Evolutionary conservation across 2,113 vertebrate genomes (phyloP).

Genomic region (Dendrocopos noguchii): DNA sequence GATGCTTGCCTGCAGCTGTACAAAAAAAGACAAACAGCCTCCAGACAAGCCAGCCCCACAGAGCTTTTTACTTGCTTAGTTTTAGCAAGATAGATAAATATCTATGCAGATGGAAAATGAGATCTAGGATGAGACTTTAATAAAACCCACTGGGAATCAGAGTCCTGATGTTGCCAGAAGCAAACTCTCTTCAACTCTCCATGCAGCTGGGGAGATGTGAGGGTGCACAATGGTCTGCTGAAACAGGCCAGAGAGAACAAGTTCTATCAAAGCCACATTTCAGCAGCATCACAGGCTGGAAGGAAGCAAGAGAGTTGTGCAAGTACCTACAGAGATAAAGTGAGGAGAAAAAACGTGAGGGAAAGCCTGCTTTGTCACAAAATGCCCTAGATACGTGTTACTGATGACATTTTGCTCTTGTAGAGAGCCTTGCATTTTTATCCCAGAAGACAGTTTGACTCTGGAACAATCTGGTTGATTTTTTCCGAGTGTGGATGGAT

Average conservation of each 20-base stretch:
- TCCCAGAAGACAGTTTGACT: neutral
- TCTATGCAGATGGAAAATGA: neutral
- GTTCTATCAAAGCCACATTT: neutral
- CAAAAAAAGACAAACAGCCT: constrained; percentile 65
- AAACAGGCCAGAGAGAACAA: neutral
- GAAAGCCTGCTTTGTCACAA: neutral
- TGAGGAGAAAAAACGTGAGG: neutral
- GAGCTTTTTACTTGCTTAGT: constrained; percentile 33
- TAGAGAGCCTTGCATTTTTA: accelerated
- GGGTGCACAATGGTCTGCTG: neutral
- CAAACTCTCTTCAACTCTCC: neutral
- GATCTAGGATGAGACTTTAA: constrained; percentile 6
- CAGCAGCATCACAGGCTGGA: accelerated
- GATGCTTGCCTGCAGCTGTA: constrained; percentile 38
- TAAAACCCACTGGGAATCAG: neutral
- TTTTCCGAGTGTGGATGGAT: neutral
- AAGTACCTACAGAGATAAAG: neutral
- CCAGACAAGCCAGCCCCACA: constrained; percentile 39
- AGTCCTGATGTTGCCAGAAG: neutral
- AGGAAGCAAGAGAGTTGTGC: neutral
- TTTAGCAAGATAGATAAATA: constrained; percentile 14
- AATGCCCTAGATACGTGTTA: neutral
- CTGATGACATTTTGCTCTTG: neutral
- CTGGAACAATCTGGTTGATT: neutral
- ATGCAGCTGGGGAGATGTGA: accelerated